Conservation (phyloP, 2,113 vertebrate genomes). For the Meriones unguiculatus region DNA sequence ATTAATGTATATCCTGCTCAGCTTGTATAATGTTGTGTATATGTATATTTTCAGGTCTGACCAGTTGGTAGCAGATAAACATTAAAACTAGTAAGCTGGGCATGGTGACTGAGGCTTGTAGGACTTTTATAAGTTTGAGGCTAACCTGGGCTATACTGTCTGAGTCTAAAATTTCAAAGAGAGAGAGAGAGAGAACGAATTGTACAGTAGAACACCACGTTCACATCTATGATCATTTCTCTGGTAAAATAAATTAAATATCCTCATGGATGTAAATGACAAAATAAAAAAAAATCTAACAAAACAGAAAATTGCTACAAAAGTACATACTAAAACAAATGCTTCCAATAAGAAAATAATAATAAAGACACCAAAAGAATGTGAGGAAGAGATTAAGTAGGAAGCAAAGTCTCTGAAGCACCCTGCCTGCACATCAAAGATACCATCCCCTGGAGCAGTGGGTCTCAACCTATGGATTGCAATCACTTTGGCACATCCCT, state of each 20-base stretch:
- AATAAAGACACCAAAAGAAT: neutral
- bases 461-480: neutral
- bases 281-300: neutral
- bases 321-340: neutral
- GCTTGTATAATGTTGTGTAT: neutral
- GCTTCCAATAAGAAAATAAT: neutral
- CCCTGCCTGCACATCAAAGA: neutral
- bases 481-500: neutral
- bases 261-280: neutral
- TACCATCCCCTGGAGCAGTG: neutral
- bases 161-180: neutral
- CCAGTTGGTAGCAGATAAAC: neutral
- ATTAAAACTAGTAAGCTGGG: neutral
- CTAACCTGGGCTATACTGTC: neutral
- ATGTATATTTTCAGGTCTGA: neutral
- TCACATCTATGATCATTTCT: neutral
- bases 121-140: neutral
- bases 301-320: neutral
- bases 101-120: neutral
- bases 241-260: neutral
- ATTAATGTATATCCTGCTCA: neutral
- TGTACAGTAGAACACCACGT: neutral
- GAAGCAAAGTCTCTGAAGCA: neutral
- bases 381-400: neutral
- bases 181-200: neutral